Evolutionary conservation across 2,113 vertebrate genomes (phyloP).

Genomic region (Paramisgurnus dabryanus): DNA sequence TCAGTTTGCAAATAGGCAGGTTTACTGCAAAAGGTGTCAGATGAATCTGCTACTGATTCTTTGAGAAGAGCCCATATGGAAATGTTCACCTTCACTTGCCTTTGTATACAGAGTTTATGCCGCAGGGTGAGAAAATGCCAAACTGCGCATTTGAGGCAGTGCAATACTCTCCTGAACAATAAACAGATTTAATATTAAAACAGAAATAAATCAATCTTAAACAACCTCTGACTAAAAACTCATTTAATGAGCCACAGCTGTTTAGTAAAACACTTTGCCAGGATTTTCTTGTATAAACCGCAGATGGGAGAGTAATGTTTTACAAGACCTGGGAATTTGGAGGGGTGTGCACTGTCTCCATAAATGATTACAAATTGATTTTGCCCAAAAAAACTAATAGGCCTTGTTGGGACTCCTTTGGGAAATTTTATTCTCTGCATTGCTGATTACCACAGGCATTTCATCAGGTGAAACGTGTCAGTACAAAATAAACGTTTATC

Average conservation of each 20-base stretch:
- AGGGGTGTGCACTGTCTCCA: not conserved
- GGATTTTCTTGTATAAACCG: slow-evolving; percentile 14
- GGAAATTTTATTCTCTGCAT: slow-evolving; percentile 20
- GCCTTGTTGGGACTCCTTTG: slow-evolving; percentile 4
- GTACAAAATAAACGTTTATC: too few relatives aligned
- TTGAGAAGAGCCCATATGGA: slow-evolving; percentile 50
- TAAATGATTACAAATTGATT: slow-evolving; percentile 36
- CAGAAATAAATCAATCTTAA: slow-evolving; percentile 20
- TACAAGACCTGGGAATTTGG: slow-evolving; percentile 20
- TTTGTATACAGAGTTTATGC: slow-evolving; percentile 36
- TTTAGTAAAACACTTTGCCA: slow-evolving; percentile 1
- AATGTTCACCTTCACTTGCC: slow-evolving; percentile 55
- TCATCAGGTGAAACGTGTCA: too few relatives aligned
- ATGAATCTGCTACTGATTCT: slow-evolving; percentile 6
- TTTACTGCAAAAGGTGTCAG: slow-evolving; percentile 18
- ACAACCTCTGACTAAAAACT: slow-evolving; percentile 13
- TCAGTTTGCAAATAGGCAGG: not conserved
- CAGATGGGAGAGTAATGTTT: slow-evolving; percentile 35
- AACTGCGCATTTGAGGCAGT: not conserved
- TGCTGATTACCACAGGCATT: not conserved
- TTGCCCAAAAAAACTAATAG: slow-evolving; percentile 8
- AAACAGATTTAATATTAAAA: slow-evolving; percentile 20
- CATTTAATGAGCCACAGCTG: slow-evolving; percentile 9
- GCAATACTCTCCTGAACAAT: slow-evolving; percentile 12
- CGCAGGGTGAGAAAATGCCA: slow-evolving; percentile 2